Base-by-base conservation (phyloP, 2,888 invertebrate species). In the Mamestra brassicae region DNA sequence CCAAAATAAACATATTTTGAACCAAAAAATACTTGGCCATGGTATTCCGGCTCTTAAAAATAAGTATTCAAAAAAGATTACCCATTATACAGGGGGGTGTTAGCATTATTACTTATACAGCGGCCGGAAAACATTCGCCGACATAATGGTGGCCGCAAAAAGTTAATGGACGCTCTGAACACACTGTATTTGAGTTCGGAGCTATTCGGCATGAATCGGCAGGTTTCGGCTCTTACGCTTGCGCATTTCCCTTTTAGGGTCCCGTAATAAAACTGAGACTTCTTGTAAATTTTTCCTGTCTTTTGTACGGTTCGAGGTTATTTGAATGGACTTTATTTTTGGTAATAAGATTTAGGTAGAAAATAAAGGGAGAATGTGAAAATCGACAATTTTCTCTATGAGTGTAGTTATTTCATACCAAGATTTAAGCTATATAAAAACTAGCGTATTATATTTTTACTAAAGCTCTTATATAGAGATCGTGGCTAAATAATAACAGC, bases 111-210 rank as follows among this genome's bases (percentile, higher is more conserved):
- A 83, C 86, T 74, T 87, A 87, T 87, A 88, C 86, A 87, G 78
- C 69, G 78, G 65, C 87, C 90, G 91, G 91, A 91, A 91, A 88
- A 85, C 88, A 90, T 90, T 91, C 83, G 71, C 81, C 84, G 83
- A 69, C 78, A 83, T 91, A 93, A 93, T 91, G 92, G 87, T 64
- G 47, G 75, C 80, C 84, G 84, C 91, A 92, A 92, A 93, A 93
- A 92, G 91, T 89, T 92, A 93, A 93, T 93, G 93, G 92, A 89
- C 81, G 87, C 86, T 88, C 92, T 89, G 87, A 80, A 69, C 87
- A 83, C 66, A 75, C 84, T 86, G 87, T 79, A 78, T 83, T 83
- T 72, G 88, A 61, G 76, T 79, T 86, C 80, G 81, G 72, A 17
- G 72, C 67, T 45, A 84, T 88, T 85, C 84, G 84, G 83, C 85